phyloP scores from a whole-genome alignment of 1,140 invertebrate species.

The Harlomillsia oculata region DNA sequence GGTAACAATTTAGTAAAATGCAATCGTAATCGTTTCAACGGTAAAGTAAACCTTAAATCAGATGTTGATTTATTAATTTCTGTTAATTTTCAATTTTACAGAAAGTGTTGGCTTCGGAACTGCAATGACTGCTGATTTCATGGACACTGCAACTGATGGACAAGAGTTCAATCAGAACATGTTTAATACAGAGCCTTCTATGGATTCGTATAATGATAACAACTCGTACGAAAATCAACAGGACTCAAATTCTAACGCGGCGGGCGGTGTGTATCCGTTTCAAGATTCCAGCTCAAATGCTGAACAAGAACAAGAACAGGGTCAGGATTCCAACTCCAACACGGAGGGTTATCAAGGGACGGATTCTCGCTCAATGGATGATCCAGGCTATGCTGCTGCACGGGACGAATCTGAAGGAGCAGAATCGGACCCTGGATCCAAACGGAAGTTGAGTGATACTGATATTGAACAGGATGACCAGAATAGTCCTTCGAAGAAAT shows the following conservation, averaged over 20 bases:
- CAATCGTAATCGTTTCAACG: too few species aligned
- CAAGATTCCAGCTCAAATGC: background rate
- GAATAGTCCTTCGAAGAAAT: conserved; percentile 31
- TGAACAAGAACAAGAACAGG: background rate
- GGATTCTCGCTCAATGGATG: too few species aligned
- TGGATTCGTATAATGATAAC: background rate
- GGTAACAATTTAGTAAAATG: too few species aligned
- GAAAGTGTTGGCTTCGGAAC: background rate
- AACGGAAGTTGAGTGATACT: background rate
- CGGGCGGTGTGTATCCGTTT: background rate
- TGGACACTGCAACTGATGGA: background rate
- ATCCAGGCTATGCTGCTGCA: background rate
- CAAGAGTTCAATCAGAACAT: too few species aligned
- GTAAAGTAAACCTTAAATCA: too few species aligned
- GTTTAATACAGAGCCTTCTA: background rate
- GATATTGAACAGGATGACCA: conserved; percentile 14
- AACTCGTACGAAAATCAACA: background rate
- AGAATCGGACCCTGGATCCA: background rate
- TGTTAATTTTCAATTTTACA: too few species aligned
- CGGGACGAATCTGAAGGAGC: background rate
- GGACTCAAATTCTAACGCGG: background rate
- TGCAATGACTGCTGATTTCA: background rate
- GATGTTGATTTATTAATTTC: too few species aligned
- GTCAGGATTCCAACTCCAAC: too few species aligned
- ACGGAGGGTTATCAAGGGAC: too few species aligned